Evolutionary conservation across 2,888 invertebrate genomes (phyloP).

Genomic region (Lithophane socia): DNA sequence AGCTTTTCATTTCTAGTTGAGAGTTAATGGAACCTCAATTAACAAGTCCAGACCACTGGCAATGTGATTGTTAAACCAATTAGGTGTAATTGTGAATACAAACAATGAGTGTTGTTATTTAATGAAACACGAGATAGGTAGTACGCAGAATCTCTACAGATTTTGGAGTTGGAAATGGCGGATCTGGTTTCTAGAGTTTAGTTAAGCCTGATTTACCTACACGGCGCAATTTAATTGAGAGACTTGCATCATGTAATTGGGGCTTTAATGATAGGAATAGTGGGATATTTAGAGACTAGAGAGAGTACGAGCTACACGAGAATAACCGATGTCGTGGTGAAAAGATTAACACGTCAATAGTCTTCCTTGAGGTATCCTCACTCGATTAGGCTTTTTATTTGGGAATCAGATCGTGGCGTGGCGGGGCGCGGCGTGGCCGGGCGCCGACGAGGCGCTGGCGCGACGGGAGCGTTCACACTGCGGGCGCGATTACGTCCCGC

Average conservation of each 20-base stretch:
- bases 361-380: neutral
- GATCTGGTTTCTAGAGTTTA: neutral
- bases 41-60: slow-evolving; percentile 45
- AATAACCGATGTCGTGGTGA: too few species aligned
- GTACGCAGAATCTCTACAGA: slow-evolving; percentile 11
- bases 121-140: slow-evolving; percentile 19
- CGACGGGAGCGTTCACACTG: too few species aligned
- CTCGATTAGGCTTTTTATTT: neutral
- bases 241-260: neutral
- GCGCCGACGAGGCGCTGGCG: too few species aligned
- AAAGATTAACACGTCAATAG: neutral
- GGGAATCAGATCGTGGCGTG: neutral
- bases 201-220: neutral
- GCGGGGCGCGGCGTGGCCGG: too few species aligned
- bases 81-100: slow-evolving; percentile 37
- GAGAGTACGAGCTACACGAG: too few species aligned
- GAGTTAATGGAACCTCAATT: slow-evolving; percentile 45
- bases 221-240: neutral
- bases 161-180: slow-evolving; percentile 15
- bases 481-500: too few species aligned
- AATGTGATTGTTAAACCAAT: slow-evolving; percentile 49
- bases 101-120: slow-evolving; percentile 29
- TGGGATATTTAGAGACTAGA: neutral
- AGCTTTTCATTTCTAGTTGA: slow-evolving; percentile 47
- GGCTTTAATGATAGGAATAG: neutral